These are phyloP conservation scores for Candidula unifasciata DNA, from an alignment of 2,888 invertebrate genomes.

Conservation along the genomic window DNA sequence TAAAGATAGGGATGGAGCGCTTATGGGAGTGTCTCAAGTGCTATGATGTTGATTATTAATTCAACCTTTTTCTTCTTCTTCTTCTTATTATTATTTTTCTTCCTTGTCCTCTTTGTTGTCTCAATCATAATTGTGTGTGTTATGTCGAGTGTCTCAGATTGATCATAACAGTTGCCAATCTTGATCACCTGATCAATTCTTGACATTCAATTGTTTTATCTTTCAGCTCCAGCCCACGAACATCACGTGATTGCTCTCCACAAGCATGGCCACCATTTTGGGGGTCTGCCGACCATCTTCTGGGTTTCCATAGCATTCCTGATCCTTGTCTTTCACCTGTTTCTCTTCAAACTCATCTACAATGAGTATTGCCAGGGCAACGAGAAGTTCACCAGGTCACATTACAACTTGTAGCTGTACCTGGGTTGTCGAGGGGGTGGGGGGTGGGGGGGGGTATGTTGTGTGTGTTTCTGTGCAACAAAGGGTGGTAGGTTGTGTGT, in stretches of 20 bases:
- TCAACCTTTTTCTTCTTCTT: too few species aligned
- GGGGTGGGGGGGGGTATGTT: neutral
- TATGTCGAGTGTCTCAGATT: too few species aligned
- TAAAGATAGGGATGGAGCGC: too few species aligned
- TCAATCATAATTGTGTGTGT: too few species aligned
- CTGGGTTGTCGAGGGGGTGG: neutral
- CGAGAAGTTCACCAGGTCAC: constrained; percentile 64
- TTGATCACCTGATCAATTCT: neutral
- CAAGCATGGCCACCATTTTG: constrained; percentile 91
- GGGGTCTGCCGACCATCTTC: constrained; percentile 92
- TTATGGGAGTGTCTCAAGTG: too few species aligned
- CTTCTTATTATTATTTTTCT: too few species aligned
- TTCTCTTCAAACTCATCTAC: constrained; percentile 93
- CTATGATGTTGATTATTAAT: too few species aligned
- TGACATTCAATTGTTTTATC: neutral
- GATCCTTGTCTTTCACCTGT: constrained; percentile 93
- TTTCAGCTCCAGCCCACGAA: constrained; percentile 90
- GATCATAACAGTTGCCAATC: too few species aligned
- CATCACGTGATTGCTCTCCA: constrained; percentile 93
- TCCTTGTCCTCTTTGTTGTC: too few species aligned
- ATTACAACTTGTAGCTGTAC: constrained; percentile 66
- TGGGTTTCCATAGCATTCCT: constrained; percentile 93
- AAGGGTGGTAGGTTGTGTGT: neutral
- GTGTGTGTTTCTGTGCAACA: neutral
- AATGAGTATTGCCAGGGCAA: constrained; percentile 86